Evolutionary conservation across 1,140 invertebrate species (phyloP).

Genomic region (Pollicipes pollicipes): DNA sequence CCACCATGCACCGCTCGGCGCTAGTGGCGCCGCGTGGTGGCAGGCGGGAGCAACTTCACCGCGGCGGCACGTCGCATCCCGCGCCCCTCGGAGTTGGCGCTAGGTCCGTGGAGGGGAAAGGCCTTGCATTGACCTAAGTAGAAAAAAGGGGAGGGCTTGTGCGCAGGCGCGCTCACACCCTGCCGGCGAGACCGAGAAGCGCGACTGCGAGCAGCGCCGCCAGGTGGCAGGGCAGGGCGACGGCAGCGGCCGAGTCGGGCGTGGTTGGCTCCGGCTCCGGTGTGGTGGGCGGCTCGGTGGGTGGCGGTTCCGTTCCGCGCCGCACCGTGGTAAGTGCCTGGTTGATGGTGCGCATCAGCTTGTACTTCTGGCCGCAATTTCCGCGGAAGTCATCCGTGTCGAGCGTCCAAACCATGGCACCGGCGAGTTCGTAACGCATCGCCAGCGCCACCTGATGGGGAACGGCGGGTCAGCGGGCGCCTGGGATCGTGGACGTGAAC

Average conservation of each 20-base stretch:
- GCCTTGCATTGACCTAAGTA: no score
- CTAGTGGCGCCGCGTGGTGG: no score
- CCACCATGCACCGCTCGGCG: no score
- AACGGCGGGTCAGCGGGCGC: neutral
- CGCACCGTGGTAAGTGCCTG: conserved; percentile 17
- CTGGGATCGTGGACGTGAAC: no score
- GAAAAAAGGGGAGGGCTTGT: no score
- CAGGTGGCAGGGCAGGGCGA: conserved; percentile 10
- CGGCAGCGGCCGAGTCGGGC: conserved; percentile 9
- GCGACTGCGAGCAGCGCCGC: neutral
- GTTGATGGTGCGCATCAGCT: conserved; percentile 38
- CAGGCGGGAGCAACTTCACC: no score
- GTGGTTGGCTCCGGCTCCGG: conserved; percentile 9
- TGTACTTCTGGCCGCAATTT: conserved; percentile 31
- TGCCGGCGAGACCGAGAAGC: neutral
- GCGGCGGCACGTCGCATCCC: no score
- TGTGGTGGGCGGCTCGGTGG: neutral
- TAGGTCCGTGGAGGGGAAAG: no score
- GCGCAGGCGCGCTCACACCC: no score
- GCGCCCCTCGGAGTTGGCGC: no score
- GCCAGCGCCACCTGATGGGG: neutral
- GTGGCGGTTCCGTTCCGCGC: neutral
- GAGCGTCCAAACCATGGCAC: conserved; percentile 27
- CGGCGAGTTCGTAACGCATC: neutral
- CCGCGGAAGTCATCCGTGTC: conserved; percentile 34